phyloP scores from a whole-genome alignment of 2,797 vertebrate genomes.

The Lacerta viridis region DNA sequence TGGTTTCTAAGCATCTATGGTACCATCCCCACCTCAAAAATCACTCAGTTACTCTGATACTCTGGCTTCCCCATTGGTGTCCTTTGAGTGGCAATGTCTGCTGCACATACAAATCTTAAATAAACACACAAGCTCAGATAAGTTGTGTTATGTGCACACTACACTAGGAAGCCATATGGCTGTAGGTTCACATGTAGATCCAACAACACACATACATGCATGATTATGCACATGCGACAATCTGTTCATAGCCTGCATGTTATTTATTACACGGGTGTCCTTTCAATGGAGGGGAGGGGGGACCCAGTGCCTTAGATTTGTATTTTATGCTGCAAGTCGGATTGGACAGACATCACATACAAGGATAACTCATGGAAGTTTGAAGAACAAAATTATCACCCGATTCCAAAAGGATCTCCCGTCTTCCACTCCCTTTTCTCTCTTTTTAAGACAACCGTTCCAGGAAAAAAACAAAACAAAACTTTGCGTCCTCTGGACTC shows the following conservation, averaged over 20 bases:
- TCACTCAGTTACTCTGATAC: not conserved
- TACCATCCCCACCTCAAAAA: not conserved
- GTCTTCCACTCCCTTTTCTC: not conserved
- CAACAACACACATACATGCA: not conserved
- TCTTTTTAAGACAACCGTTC: not conserved
- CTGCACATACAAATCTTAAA: not conserved
- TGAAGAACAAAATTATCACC: not conserved
- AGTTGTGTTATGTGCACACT: not conserved
- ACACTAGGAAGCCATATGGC: not conserved
- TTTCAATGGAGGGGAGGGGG: not conserved
- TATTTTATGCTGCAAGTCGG: too few species aligned
- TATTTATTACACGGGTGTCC: not conserved
- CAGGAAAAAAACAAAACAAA: not conserved
- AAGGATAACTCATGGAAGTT: not conserved
- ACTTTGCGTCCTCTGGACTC: not conserved
- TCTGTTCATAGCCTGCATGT: not conserved
- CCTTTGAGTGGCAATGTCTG: not conserved
- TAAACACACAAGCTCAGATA: not conserved
- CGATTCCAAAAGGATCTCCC: not conserved
- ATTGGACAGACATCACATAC: too few species aligned
- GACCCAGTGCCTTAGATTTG: not conserved
- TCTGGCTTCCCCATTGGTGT: not conserved
- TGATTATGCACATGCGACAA: not conserved
- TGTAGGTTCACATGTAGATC: not conserved
- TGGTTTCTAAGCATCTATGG: not conserved